These are phyloP conservation scores for Synergus umbraculus DNA, from an alignment of 2,888 invertebrate species.

Conservation along the genomic window DNA sequence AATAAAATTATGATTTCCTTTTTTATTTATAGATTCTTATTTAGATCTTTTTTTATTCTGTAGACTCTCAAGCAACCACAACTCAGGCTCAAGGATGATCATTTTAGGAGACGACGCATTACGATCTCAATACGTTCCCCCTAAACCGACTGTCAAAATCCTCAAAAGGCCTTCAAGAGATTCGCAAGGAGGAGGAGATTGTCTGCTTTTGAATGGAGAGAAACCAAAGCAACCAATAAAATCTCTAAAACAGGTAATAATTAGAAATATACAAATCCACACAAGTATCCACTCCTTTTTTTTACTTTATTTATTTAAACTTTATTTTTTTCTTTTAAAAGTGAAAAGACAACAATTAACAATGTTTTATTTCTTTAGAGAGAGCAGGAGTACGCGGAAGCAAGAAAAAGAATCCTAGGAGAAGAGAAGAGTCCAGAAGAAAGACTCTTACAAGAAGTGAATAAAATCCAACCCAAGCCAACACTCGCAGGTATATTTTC, in stretches of 20 bases:
- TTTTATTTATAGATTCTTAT: slow-evolving; percentile 19
- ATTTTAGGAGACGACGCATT: slow-evolving; percentile 88
- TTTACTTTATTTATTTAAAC: neutral
- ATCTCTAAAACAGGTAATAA: slow-evolving; percentile 83
- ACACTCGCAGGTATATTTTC: slow-evolving; percentile 15
- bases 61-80: slow-evolving; percentile 63
- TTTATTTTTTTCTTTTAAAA: too few species aligned
- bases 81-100: slow-evolving; percentile 81
- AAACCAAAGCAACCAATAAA: slow-evolving; percentile 88
- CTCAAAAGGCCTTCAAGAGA: slow-evolving; percentile 84
- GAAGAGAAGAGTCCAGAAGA: slow-evolving; percentile 90
- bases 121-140: slow-evolving; percentile 88
- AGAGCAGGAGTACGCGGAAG: slow-evolving; percentile 96
- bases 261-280: slow-evolving; percentile 24
- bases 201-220: slow-evolving; percentile 83
- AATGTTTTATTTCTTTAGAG: slow-evolving; percentile 79
- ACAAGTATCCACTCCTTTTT: slow-evolving; percentile 6
- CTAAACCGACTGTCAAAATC: slow-evolving; percentile 91
- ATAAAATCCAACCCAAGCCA: slow-evolving; percentile 74
- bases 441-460: slow-evolving; percentile 68
- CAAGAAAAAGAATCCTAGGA: slow-evolving; percentile 92
- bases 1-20: neutral
- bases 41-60: slow-evolving; percentile 44
- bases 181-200: slow-evolving; percentile 77
- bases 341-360: too few species aligned